Evolutionary conservation across 1,140 invertebrate species (phyloP).

Genomic region (Lordiphosa collinella): DNA sequence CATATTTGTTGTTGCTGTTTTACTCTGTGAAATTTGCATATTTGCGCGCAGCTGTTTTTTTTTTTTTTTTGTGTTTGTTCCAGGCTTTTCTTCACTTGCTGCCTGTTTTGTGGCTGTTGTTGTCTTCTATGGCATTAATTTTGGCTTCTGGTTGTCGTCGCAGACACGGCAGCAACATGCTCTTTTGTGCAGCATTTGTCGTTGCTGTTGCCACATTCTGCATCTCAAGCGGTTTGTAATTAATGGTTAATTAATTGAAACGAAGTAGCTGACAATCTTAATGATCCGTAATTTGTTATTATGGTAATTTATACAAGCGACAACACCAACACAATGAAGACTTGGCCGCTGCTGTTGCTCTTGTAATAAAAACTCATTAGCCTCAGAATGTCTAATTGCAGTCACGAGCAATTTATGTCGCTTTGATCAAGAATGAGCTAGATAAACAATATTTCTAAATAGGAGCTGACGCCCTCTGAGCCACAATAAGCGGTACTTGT

Average conservation of each 20-base stretch:
- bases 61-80: conserved; percentile 23
- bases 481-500: conserved; percentile 47
- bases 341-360: conserved; percentile 37
- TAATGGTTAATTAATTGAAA: conserved; percentile 78
- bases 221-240: conserved; percentile 73
- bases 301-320: conserved; percentile 76
- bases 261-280: conserved; percentile 78
- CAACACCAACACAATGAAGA: conserved; percentile 64
- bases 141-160: conserved; percentile 59
- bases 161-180: conserved; percentile 23
- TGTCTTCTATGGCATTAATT: conserved; percentile 74
- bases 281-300: conserved; percentile 78
- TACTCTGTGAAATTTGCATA: conserved; percentile 72
- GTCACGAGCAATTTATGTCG: conserved; percentile 76
- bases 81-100: conserved; percentile 65
- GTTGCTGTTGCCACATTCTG: conserved; percentile 76
- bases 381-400: conserved; percentile 70
- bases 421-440: conserved; percentile 62
- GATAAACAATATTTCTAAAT: conserved; percentile 32
- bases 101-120: conserved; percentile 24
- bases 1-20: conserved; percentile 71
- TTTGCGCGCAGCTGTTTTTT: conserved; percentile 73
- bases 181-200: conserved; percentile 66
- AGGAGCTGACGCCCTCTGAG: conserved; percentile 40
- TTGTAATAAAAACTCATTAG: conserved; percentile 77